Percentiles rank a stretch among this genome's conserved stretches.
These are phyloP conservation scores for Acanthosepion lycidas DNA, from an alignment of 2,888 invertebrate genomes.

Conservation along the genomic window DNA sequence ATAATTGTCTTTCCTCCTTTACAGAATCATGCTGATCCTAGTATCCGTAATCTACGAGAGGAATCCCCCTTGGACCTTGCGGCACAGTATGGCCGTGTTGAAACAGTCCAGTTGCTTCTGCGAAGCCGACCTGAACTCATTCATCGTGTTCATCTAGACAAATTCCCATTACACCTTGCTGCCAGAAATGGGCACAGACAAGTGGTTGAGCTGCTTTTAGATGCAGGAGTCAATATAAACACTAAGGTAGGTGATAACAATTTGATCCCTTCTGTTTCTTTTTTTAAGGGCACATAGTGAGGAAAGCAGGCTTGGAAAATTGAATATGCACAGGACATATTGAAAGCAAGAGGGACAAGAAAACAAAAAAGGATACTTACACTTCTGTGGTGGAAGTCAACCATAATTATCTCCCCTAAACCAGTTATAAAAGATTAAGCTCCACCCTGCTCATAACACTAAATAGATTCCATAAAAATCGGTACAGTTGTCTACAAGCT, in stretches of 20 bases:
- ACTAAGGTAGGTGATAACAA: conserved; percentile 64
- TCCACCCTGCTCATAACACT: too few species aligned
- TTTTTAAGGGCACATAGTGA: too few species aligned
- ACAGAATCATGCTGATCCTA: conserved; percentile 88
- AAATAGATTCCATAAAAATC: too few species aligned
- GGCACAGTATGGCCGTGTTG: conserved; percentile 82
- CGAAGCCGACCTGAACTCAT: conserved; percentile 88
- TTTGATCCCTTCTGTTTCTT: background rate
- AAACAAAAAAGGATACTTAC: too few species aligned
- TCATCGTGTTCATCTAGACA: conserved; percentile 78
- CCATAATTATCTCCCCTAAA: too few species aligned
- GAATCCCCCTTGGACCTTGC: conserved; percentile 96
- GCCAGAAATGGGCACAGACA: conserved; percentile 85
- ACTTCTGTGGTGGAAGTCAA: too few species aligned
- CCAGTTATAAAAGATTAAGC: too few species aligned
- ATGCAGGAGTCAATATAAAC: conserved; percentile 91
- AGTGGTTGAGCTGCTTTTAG: conserved; percentile 87
- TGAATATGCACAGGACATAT: too few species aligned
- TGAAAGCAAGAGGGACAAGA: too few species aligned
- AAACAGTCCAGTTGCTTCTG: conserved; percentile 90
- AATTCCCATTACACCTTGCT: conserved; percentile 93
- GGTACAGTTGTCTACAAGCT: too few species aligned
- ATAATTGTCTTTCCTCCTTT: background rate
- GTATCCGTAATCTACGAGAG: conserved; percentile 87
- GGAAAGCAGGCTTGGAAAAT: too few species aligned